Percentiles rank a stretch among this genome's conserved stretches.
These are phyloP conservation scores for Protodeltote pygarga DNA, from an alignment of 2,888 invertebrate genomes.

Conservation along the genomic window DNA sequence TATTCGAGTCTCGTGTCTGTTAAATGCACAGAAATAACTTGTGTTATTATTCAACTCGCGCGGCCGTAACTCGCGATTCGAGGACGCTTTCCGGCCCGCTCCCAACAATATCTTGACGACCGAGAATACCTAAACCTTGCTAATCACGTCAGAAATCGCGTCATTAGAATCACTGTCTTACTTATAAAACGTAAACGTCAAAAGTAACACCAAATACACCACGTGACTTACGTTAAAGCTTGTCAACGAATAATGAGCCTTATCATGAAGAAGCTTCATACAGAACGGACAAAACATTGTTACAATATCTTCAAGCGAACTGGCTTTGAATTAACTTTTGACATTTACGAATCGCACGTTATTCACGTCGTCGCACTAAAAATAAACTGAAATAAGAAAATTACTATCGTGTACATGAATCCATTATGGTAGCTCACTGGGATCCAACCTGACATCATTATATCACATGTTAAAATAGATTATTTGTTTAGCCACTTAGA, in stretches of 20 bases:
- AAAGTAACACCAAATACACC: slow-evolving; percentile 66
- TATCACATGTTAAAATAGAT: slow-evolving; percentile 83
- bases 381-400: slow-evolving; percentile 82
- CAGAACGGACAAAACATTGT: slow-evolving; percentile 76
- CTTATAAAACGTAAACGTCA: slow-evolving; percentile 76
- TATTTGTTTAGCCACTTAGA: slow-evolving; percentile 77
- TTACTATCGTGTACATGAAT: slow-evolving; percentile 84
- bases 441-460: slow-evolving; percentile 82
- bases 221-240: slow-evolving; percentile 79
- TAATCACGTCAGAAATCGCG: slow-evolving; percentile 61
- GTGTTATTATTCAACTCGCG: slow-evolving; percentile 47
- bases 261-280: slow-evolving; percentile 76
- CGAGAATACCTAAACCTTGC: slow-evolving; percentile 49
- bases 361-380: slow-evolving; percentile 78
- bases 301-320: slow-evolving; percentile 52
- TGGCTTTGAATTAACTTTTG: slow-evolving; percentile 74
- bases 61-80: slow-evolving; percentile 45
- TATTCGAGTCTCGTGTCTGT: slow-evolving; percentile 41
- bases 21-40: slow-evolving; percentile 52
- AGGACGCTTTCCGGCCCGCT: slow-evolving; percentile 49
- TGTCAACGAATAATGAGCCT: slow-evolving; percentile 76
- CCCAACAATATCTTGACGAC: slow-evolving; percentile 39
- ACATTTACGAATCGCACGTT: slow-evolving; percentile 84
- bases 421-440: slow-evolving; percentile 76
- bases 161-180: slow-evolving; percentile 66